These are phyloP conservation scores for Apteryx owenii DNA, from an alignment of 2,113 vertebrate genomes.

Conservation along the genomic window DNA sequence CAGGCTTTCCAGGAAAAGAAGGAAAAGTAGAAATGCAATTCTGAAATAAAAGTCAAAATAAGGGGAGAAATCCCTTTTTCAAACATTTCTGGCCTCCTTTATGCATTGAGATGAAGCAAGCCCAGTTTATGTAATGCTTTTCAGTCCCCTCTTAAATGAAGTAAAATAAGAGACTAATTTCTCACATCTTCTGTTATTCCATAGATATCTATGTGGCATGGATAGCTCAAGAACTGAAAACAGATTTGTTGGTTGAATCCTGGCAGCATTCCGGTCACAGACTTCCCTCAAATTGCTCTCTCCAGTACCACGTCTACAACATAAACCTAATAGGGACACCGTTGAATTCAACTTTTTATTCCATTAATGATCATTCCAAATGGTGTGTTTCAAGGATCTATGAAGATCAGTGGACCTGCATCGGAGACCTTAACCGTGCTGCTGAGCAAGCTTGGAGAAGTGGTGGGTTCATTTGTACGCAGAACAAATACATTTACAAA, in stretches of 20 bases:
- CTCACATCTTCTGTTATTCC: not conserved
- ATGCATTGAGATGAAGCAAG: fast-evolving
- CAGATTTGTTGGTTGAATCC: slow-evolving; percentile 86
- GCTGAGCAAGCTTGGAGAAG: slow-evolving; percentile 82
- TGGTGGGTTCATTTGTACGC: slow-evolving; percentile 88
- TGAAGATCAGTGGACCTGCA: slow-evolving; percentile 83
- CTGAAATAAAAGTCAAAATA: not conserved
- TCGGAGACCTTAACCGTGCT: slow-evolving; percentile 91
- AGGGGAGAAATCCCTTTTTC: not conserved
- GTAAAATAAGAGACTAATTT: not conserved
- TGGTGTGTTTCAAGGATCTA: slow-evolving; percentile 85
- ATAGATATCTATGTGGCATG: slow-evolving; percentile 91
- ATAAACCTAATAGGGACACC: slow-evolving; percentile 77
- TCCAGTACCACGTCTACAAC: slow-evolving; percentile 87
- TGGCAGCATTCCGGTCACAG: slow-evolving; percentile 82
- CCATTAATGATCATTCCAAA: slow-evolving; percentile 90
- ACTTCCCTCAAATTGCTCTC: slow-evolving; percentile 92
- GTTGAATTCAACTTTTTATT: slow-evolving; percentile 74
- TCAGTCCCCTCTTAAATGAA: not conserved
- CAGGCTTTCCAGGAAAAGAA: not conserved
- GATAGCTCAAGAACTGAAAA: slow-evolving; percentile 87
- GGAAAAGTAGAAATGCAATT: not conserved
- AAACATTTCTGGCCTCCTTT: not conserved
- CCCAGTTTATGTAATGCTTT: not conserved
- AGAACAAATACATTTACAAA: slow-evolving; percentile 81